phyloP scores from a whole-genome alignment of 1,140 invertebrate species.

The Vanessa atalanta region DNA sequence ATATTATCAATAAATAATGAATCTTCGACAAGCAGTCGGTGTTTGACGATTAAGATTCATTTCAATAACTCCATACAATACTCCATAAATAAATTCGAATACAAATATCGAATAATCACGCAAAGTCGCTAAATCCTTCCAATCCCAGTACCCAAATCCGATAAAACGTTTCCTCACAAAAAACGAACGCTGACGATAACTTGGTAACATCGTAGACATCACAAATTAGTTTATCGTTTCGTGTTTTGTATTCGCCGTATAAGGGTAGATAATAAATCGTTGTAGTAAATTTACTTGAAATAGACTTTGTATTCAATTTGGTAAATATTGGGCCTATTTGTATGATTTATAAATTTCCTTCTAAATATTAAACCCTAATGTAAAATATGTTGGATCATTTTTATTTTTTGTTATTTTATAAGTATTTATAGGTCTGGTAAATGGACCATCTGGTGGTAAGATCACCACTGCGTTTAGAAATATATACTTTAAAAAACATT shows the following conservation, averaged over 20 bases:
- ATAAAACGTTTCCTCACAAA: constrained; percentile 13
- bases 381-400: too few species aligned
- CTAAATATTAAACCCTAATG: too few species aligned
- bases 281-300: constrained; percentile 1
- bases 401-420: too few species aligned
- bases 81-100: constrained; percentile 13
- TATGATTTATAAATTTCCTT: too few species aligned
- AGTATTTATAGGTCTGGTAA: too few species aligned
- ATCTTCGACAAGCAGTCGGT: background rate
- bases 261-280: background rate
- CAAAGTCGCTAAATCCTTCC: constrained; percentile 19
- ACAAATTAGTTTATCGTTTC: constrained; percentile 15
- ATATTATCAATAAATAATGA: background rate
- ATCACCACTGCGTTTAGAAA: too few species aligned
- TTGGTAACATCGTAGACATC: constrained; percentile 6
- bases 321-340: too few species aligned
- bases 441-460: too few species aligned
- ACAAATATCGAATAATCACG: constrained; percentile 15
- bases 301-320: background rate
- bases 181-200: constrained; percentile 15
- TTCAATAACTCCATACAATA: constrained; percentile 5
- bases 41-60: background rate
- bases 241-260: background rate
- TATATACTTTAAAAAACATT: too few species aligned
- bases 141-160: constrained; percentile 19